Percentiles rank a stretch among this genome's conserved stretches.
Conservation (phyloP, 2,797 vertebrate species). For the Octomys mimax region DNA sequence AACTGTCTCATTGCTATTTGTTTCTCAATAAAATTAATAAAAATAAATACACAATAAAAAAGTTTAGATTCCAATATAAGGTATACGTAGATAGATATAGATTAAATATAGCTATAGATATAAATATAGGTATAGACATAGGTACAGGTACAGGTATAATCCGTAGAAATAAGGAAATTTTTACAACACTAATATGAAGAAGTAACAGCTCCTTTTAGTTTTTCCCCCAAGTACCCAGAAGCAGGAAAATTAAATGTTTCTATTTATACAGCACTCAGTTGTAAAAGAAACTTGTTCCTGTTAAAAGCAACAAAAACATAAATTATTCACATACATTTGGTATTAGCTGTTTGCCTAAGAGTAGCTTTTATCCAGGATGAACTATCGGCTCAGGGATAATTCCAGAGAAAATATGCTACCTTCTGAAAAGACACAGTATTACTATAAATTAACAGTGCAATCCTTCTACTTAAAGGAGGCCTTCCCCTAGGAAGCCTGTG, state of each 20-base stretch:
- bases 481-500: conserved; percentile 5
- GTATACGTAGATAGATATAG: neutral
- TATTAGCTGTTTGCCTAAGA: conserved; percentile 23
- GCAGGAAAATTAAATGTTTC: neutral
- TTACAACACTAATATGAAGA: neutral
- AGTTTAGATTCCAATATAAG: neutral
- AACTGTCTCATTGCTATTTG: no score
- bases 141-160: neutral
- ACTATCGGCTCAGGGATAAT: conserved; percentile 17
- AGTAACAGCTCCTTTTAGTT: neutral
- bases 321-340: conserved; percentile 57
- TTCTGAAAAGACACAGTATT: conserved; percentile 38
- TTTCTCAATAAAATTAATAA: no score
- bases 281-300: conserved; percentile 8
- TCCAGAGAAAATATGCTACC: conserved; percentile 35
- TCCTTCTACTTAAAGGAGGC: neutral
- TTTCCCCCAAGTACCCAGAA: neutral
- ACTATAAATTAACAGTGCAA: conserved; percentile 36
- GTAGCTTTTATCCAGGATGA: conserved; percentile 18
- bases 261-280: neutral
- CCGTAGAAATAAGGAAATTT: neutral
- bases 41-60: no score
- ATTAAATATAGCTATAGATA: neutral
- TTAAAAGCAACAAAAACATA: conserved; percentile 57
- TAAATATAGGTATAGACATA: neutral